Evolutionary conservation across 2,113 vertebrate species (phyloP).

Genomic region (Ellobius talpinus): DNA sequence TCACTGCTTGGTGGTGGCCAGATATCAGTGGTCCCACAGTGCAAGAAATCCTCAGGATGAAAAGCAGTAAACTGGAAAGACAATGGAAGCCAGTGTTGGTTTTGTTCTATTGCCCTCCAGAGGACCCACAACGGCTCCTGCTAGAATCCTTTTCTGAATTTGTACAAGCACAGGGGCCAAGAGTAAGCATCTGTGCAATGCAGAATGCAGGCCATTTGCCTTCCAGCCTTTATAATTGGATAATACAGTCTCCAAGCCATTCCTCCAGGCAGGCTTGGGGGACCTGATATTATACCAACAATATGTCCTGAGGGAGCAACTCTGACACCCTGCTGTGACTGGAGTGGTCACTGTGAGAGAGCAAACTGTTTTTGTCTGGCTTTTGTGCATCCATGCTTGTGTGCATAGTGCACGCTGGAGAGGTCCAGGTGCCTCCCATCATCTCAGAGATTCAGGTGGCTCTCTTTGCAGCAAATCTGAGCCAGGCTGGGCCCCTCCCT

Average conservation of each 20-base stretch:
- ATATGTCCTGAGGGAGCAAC: background rate
- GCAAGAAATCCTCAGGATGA: background rate
- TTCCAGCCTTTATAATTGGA: background rate
- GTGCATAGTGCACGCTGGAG: background rate
- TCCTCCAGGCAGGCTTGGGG: fast-evolving
- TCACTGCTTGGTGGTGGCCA: background rate
- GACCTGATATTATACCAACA: background rate
- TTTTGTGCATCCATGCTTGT: too few species aligned
- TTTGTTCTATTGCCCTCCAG: background rate
- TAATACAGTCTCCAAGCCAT: background rate
- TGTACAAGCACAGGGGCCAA: fast-evolving
- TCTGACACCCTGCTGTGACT: background rate
- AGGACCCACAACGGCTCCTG: background rate
- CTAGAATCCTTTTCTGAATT: background rate
- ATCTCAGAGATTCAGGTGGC: background rate
- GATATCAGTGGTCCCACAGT: too few species aligned
- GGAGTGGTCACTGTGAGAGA: fast-evolving
- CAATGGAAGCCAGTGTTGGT: background rate
- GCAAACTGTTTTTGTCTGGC: background rate
- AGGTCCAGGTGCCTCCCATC: background rate
- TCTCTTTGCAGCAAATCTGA: background rate
- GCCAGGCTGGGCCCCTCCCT: background rate
- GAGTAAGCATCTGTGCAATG: fast-evolving
- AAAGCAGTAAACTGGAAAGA: background rate
- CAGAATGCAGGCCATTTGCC: too few species aligned